phyloP scores from a whole-genome alignment of 2,888 invertebrate species.

The Tolmerus cingulatus region DNA sequence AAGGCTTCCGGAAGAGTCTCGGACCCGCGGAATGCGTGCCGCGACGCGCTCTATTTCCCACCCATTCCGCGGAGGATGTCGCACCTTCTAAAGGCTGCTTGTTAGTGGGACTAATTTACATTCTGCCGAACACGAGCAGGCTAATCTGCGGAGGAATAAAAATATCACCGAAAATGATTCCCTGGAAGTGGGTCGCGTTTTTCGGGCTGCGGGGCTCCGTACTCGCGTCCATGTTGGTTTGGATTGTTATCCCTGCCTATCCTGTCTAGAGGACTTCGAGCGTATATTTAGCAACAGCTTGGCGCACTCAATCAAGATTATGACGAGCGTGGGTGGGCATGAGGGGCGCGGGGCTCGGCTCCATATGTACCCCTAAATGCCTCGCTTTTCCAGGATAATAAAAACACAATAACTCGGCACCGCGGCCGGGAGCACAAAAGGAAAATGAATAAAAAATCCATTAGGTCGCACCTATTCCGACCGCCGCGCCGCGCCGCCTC shows the following conservation, averaged over 20 bases:
- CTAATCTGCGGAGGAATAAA: constrained; percentile 22
- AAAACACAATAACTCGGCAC: not conserved
- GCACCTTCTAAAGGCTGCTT: constrained; percentile 5
- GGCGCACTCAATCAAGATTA: constrained; percentile 6
- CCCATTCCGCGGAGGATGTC: not conserved
- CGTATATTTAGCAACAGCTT: constrained; percentile 22
- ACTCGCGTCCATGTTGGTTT: not conserved
- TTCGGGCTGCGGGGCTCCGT: not conserved
- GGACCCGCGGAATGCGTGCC: not conserved
- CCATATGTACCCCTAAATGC: constrained; percentile 19
- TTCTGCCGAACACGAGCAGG: not conserved
- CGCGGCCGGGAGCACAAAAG: not conserved
- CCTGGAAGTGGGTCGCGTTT: not conserved
- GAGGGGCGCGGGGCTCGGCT: not conserved
- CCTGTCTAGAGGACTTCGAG: constrained; percentile 11
- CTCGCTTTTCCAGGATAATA: constrained; percentile 23
- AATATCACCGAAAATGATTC: constrained; percentile 27
- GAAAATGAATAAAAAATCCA: constrained; percentile 26
- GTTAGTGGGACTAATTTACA: constrained; percentile 13
- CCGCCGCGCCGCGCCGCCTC: not conserved
- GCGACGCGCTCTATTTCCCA: not conserved
- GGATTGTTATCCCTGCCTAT: constrained; percentile 22
- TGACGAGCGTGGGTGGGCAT: not conserved
- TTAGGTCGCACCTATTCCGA: constrained; percentile 29
- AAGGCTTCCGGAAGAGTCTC: not conserved